Conservation (phyloP, 2,797 vertebrate species). For the Setipinna tenuifilis region DNA sequence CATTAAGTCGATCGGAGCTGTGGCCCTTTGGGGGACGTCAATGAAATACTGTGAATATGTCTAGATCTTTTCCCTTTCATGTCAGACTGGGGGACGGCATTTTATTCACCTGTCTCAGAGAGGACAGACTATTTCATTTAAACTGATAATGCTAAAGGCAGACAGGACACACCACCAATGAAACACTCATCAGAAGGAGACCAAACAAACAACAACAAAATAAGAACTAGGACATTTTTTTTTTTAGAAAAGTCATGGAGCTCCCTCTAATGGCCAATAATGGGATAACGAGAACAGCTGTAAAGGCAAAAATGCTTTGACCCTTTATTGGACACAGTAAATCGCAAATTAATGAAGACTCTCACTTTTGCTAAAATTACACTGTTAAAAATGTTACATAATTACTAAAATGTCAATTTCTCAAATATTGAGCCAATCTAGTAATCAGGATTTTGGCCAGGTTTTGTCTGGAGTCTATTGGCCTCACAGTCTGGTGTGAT, state of each 20-base stretch:
- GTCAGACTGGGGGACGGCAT: too few species aligned
- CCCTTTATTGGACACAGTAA: too few species aligned
- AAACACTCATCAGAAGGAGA: neutral
- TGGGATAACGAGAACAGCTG: neutral
- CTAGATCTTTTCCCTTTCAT: too few species aligned
- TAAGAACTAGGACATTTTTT: neutral
- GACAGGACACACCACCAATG: neutral
- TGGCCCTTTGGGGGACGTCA: too few species aligned
- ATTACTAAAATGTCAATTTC: neutral
- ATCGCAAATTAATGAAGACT: too few species aligned
- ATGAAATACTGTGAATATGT: too few species aligned
- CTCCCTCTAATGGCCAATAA: neutral
- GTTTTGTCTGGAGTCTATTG: neutral
- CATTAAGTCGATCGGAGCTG: neutral
- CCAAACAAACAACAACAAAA: too few species aligned
- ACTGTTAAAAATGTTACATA: neutral
- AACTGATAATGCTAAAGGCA: neutral
- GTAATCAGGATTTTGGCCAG: too few species aligned
- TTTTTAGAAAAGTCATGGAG: neutral
- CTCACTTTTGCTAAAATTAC: neutral
- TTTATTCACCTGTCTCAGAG: too few species aligned
- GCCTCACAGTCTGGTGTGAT: neutral
- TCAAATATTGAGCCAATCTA: neutral
- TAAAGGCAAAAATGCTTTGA: neutral
- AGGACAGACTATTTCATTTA: too few species aligned